Base-by-base conservation (phyloP, 1,140 invertebrate species). In the Onthophagus taurus region DNA sequence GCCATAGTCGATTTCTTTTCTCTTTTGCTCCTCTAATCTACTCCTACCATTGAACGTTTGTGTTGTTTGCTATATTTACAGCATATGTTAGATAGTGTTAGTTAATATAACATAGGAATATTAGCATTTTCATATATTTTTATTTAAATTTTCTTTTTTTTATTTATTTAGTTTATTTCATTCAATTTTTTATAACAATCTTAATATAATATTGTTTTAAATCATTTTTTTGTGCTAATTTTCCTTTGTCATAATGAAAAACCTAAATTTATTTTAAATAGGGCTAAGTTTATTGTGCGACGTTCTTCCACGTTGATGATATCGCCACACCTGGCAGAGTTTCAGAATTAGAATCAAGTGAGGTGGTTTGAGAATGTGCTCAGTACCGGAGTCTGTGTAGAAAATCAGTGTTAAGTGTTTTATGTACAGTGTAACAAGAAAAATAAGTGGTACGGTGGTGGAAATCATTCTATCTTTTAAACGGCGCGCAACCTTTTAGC, bases 321-420 rank as follows among this genome's bases (percentile, higher is more conserved):
- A 24, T 41, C 33, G 42, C 49, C 42, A 47, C 44, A 51, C 39
- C 44, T 36, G 41, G 26, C 44, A 42, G 42, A 48, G 54, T 30
- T n/a, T 47, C 44, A 51, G 35, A 42, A 53, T 63, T 61, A 63
- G 54, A 63, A 63, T 63, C 61, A 63, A 58, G 61, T 63, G 58
- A 63, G 58, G 51, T 63, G 59, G 55, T 63, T 63, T 61, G 59
- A 60, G 57, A 63, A 63, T 55, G 61, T 63, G 61, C 59, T 63
- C 50, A 63, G 54, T 47, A 61, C 59, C 34, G 59, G 61, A 59
- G 59, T 60, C 52, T 58, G 58, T 63, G 59, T 61, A 52, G 55
- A 60, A 59, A 63, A 57, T 53, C 49, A 52, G 57, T 60, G 56
- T 61, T 35, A 54, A 21, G 18, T 7, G 47, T 52, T 50, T 45